Base-by-base conservation (phyloP, 2,888 invertebrate species). In the Idaea biselata region DNA sequence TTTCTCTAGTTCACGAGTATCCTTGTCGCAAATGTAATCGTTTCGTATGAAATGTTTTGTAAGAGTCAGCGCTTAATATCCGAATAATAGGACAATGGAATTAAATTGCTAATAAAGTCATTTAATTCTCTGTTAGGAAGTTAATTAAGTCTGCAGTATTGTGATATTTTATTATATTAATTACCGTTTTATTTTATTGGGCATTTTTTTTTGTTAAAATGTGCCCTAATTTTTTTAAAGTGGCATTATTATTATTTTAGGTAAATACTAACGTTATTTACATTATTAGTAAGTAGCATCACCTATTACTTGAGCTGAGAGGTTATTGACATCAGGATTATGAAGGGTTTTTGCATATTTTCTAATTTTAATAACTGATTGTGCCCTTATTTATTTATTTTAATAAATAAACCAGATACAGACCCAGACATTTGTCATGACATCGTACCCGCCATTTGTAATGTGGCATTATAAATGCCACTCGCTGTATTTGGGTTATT, bases 11-110 rank as follows among this genome's bases (percentile, higher is more conserved):
- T 44, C 44, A 44, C 2, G 25, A 44, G 7, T 11, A 44, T 44
- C 44, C 44, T 44, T 44, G 44, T 44, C 44, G 44, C 44, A 44
- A 44, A 14, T 25, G 25, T 25, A 25, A 62, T 62, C 65, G 58
- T 58, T 31, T 53, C 60, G 63, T 66, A 63, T 63, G 65, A 71
- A 71, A 70, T 69, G 66, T 68, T 66, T 61, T 54, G 31, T 44
- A 7, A 55, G 57, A 33, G 57, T 63, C 62, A 58, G 33, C 64
- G 70, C 72, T 73, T 66, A 58, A 61, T 58, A 58, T 63, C 55
- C 16, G 54, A 71, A 70, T 72, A 63, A 66, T 67, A 16, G 63
- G 64, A 72, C 70, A 66, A 73, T 56, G 18, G 56, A 56, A 56
- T 56, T 56, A 18, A 56, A 56, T 56, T 18, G 56, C 11, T 18